phyloP scores from a whole-genome alignment of 2,113 vertebrate species.

The Oreotrochilus melanogaster region DNA sequence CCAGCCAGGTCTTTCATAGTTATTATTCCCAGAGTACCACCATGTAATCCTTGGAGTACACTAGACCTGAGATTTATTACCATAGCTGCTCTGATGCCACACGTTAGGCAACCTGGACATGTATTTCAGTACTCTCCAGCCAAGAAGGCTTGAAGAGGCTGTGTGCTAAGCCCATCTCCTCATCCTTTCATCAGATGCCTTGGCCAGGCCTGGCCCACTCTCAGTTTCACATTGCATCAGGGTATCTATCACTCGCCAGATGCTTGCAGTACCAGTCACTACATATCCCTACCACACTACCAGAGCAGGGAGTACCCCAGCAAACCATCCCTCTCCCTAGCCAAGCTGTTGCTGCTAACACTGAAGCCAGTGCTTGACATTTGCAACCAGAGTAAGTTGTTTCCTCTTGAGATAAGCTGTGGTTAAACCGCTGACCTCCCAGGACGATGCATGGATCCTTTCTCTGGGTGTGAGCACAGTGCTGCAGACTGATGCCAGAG shows the following conservation, averaged over 20 bases:
- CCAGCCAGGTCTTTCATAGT: conserved; percentile 34
- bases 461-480: not conserved
- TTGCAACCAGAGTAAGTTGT: conserved; percentile 35
- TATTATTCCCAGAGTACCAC: conserved; percentile 13
- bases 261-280: not conserved
- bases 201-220: not conserved
- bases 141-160: not conserved
- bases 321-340: not conserved
- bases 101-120: conserved; percentile 58
- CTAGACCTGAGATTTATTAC: conserved; percentile 61
- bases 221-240: not conserved
- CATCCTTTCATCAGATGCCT: not conserved
- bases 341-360: not conserved
- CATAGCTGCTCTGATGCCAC: conserved; percentile 55
- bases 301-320: not conserved
- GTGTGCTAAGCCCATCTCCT: not conserved
- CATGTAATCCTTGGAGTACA: conserved; percentile 66
- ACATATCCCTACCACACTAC: not conserved
- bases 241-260: not conserved
- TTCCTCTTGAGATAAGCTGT: conserved; percentile 57
- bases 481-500: not conserved
- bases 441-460: not conserved
- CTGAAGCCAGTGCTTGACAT: not conserved
- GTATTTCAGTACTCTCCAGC: conserved; percentile 36
- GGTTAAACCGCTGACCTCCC: conserved; percentile 48